Percentiles rank a stretch among this genome's conserved stretches.
These are phyloP conservation scores for Cosmorhoe ocellata DNA, from an alignment of 2,888 invertebrate species.

Conservation along the genomic window DNA sequence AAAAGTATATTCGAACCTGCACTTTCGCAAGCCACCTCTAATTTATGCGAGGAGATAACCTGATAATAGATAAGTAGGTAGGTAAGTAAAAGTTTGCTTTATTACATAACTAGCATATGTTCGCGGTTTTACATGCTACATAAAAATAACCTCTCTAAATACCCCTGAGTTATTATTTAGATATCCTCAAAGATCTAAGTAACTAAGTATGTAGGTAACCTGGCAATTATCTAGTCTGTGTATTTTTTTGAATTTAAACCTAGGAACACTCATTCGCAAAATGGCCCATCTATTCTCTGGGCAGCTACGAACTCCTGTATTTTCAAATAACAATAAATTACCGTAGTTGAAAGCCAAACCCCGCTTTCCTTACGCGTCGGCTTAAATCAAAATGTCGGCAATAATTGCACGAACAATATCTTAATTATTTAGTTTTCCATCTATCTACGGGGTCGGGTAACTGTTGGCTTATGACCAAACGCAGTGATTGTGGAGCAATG, in stretches of 20 bases:
- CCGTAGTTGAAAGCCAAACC: slow-evolving; percentile 35
- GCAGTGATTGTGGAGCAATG: slow-evolving; percentile 15
- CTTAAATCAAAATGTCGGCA: slow-evolving; percentile 52
- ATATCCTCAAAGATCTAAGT: no score
- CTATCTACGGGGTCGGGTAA: slow-evolving; percentile 22
- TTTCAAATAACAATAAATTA: slow-evolving; percentile 27
- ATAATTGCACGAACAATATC: slow-evolving; percentile 63
- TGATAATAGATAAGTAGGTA: slow-evolving; percentile 4
- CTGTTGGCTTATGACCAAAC: slow-evolving; percentile 27
- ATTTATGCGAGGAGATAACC: slow-evolving; percentile 22
- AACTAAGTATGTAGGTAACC: no score
- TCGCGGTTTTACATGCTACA: no score
- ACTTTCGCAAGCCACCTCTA: slow-evolving; percentile 22
- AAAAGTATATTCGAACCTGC: slow-evolving; percentile 36
- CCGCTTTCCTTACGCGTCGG: slow-evolving; percentile 46
- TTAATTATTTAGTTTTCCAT: slow-evolving; percentile 58
- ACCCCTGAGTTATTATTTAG: no score
- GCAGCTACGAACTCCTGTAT: not conserved
- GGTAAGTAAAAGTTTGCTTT: no score
- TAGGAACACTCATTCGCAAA: no score
- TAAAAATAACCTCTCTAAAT: no score
- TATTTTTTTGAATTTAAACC: no score
- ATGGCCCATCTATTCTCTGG: no score
- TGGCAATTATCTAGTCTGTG: no score
- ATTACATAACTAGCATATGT: no score